Evolutionary conservation across 2,888 invertebrate species (phyloP), one percentile per base, ranked within the genome.

Genomic region (Osedax frankpressi): DNA sequence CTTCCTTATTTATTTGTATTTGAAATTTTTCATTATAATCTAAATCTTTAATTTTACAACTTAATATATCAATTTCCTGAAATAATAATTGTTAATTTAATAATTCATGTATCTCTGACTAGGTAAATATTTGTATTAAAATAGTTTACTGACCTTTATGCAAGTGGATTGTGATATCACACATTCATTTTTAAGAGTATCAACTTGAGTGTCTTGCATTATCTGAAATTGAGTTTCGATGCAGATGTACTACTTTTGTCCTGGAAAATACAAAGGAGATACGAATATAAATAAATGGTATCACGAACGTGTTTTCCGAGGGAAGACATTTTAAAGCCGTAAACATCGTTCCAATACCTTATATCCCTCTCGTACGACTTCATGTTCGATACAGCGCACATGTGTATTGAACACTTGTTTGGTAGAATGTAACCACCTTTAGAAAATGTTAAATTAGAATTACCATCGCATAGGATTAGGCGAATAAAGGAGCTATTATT

Each of bases 281-380:
- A 44, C 11, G 44, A 44, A 6, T 44, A 44, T 44, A 11, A 44
- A 44, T 44, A 19, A 44, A 44, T 44, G 19, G 44, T 19, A 11
- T 11, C 11, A 44, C 44, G 44, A 44, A 92, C 92, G 82, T 92
- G 91, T 0, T 88, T 88, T 81, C 91, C 91, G 90, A 96, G 90
- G 79, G 91, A 92, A 75, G 89, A 90, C 95, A 96, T 96, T 85
- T 91, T 90, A 80, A 91, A 93, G 0, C 93, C 94, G 80, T 94
- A 94, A 0, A 96, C 94, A 84, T 94, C 88, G 25, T 92, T 90
- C 95, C 95, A 96, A 83, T 91, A 94, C 67, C 88, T 88, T 1
- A 95, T 76, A 73, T 81, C 78, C 44, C 78, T 77, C 19, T 76
- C 70, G 29, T 89, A 74, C 89, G 87, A 77, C 89, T 89, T 88